Evolutionary conservation across 2,113 vertebrate genomes (phyloP).

Genomic region (Silurus meridionalis): DNA sequence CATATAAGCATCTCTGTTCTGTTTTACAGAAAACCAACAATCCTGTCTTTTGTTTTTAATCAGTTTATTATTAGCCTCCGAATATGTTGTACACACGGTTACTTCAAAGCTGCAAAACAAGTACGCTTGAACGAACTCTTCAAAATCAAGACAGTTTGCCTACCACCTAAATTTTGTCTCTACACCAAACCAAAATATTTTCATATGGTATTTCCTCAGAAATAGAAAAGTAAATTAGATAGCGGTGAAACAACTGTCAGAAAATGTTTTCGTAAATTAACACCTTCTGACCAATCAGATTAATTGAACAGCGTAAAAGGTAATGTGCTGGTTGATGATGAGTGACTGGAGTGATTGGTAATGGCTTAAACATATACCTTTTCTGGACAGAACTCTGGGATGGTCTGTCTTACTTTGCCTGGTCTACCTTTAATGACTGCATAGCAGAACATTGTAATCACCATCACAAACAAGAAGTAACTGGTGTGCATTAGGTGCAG

Average conservation of each 20-base stretch:
- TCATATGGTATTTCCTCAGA: background rate
- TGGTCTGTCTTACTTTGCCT: slow-evolving; percentile 90
- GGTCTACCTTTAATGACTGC: slow-evolving; percentile 97
- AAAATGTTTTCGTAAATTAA: background rate
- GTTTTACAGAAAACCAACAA: background rate
- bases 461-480: slow-evolving; percentile 99
- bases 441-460: slow-evolving; percentile 99
- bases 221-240: background rate
- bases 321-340: too few relatives aligned
- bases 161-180: background rate
- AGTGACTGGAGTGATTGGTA: too few relatives aligned
- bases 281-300: background rate
- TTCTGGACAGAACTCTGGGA: slow-evolving; percentile 84
- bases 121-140: background rate
- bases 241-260: background rate
- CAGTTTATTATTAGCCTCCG: background rate
- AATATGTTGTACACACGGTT: background rate
- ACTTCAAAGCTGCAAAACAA: background rate
- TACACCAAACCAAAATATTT: background rate
- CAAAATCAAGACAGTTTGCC: background rate
- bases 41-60: background rate
- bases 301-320: background rate
- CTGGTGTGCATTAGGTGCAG: slow-evolving; percentile 99
- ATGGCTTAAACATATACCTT: slow-evolving; percentile 39
- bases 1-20: too few relatives aligned